Conservation (phyloP, 2,888 invertebrate species). For the Rutpela maculata region DNA sequence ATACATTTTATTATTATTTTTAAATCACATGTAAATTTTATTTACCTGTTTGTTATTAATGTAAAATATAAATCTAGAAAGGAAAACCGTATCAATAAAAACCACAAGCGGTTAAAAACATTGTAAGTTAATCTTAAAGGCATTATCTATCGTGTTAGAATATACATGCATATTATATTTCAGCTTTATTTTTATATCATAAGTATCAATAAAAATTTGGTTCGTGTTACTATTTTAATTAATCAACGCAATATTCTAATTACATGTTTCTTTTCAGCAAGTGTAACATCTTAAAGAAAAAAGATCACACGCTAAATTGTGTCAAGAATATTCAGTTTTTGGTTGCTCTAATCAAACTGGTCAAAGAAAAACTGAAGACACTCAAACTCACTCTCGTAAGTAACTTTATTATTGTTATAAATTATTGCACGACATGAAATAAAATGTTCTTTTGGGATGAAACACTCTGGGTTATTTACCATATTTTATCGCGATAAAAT, state of each 20-base stretch:
- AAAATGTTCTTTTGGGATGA: too few species aligned
- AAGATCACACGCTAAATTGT: neutral
- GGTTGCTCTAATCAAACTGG: neutral
- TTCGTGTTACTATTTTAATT: neutral
- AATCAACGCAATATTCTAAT: neutral
- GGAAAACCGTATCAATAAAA: constrained; percentile 31
- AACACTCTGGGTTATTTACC: too few species aligned
- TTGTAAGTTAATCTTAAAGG: constrained; percentile 27
- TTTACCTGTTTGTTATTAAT: constrained; percentile 17
- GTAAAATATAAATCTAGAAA: constrained; percentile 26
- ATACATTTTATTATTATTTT: neutral
- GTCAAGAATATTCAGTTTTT: neutral
- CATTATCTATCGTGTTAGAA: constrained; percentile 1
- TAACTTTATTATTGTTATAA: neutral
- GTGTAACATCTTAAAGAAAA: neutral
- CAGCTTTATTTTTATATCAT: constrained; percentile 14
- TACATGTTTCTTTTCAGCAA: neutral
- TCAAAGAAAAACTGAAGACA: neutral
- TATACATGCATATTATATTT: neutral
- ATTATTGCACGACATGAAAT: too few species aligned
- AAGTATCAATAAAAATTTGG: neutral
- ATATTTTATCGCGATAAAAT: too few species aligned
- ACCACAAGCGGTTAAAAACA: constrained; percentile 36
- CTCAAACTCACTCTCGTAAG: neutral
- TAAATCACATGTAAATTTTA: neutral